Evolutionary conservation across 2,797 vertebrate species (phyloP), one percentile per base, ranked within the genome.

Genomic region (Galaxias olidus): DNA sequence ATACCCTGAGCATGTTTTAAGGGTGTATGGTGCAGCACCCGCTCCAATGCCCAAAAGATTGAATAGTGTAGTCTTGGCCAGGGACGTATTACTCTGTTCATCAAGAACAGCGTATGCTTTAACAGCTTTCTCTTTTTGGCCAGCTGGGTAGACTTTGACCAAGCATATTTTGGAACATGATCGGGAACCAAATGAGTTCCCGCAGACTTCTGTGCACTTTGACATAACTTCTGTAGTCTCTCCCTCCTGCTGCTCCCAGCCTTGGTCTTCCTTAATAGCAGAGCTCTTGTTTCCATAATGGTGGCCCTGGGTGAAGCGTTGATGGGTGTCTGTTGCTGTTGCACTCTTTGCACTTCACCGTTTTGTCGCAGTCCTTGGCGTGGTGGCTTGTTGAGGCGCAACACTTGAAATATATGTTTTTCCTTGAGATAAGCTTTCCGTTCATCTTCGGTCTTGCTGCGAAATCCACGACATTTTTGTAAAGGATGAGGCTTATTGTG

Each of bases 401-500:
- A 17, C 62, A 64, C 18, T 47, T 47, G 19, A 55, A 64, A 40
- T 51, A 64, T 54, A 4, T 45, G 14, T 19, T 54, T 30, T 44
- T 53, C 42, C 19, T 44, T 14, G 8, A 63, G 49, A 40, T 43
- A 63, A 0, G 49, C 40, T 18, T 63, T 63, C 18, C 40, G 18
- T 44, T 63, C 61, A 41, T n/a, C 50, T 3, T 42, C 4, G 3
- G 20, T 40, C 30, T 40, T 55, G 2, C 7, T 15, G 8, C 56
- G 20, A 17, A 54, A 55, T 7, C 51, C n/a, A 30, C 52, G 4
- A 11, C 62, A 64, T 30, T 56, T 56, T 46, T 42, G 30, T 19
- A 64, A 19, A 18, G 62, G 62, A 40, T 64, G 62, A n/a, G 50
- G 62, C 19, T 64, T 64, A 18, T 46, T 55, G 55, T 64, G 62